Evolutionary conservation across 2,113 vertebrate species (phyloP).

Genomic region (Dromas ardeola): DNA sequence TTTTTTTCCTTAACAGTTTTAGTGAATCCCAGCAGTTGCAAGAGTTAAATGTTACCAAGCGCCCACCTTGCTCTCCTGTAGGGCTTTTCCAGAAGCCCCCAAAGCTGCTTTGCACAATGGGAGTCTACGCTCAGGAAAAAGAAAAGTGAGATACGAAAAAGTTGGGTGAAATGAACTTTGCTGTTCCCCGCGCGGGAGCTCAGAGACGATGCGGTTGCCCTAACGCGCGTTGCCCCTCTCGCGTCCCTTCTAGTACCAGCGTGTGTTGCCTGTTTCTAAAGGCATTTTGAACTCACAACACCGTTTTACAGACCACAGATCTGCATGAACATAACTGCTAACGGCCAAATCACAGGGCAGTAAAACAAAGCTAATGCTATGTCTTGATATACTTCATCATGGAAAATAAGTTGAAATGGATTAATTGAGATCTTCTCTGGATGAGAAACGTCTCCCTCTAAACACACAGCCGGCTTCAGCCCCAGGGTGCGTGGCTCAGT

Average conservation of each 20-base stretch:
- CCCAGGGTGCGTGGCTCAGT: neutral
- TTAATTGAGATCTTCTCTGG: neutral
- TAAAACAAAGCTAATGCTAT: neutral
- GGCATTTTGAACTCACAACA: neutral
- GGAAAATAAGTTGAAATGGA: neutral
- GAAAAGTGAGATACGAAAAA: neutral
- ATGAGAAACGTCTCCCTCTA: neutral
- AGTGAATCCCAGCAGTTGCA: neutral
- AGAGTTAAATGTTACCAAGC: neutral
- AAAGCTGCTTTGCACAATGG: neutral
- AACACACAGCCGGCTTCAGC: neutral
- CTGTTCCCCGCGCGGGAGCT: neutral
- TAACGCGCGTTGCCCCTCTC: neutral
- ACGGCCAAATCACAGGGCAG: neutral
- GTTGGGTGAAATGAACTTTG: neutral
- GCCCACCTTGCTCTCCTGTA: neutral
- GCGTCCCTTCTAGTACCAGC: neutral
- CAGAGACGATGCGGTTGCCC: neutral
- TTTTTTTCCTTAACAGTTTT: neutral
- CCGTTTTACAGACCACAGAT: accelerated
- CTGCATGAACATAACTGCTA: neutral
- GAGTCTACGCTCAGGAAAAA: neutral
- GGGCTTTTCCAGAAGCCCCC: neutral
- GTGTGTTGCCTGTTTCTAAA: neutral
- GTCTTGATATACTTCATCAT: neutral